Conservation (phyloP, 2,888 invertebrate genomes). For the Ecliptopera silaceata region DNA sequence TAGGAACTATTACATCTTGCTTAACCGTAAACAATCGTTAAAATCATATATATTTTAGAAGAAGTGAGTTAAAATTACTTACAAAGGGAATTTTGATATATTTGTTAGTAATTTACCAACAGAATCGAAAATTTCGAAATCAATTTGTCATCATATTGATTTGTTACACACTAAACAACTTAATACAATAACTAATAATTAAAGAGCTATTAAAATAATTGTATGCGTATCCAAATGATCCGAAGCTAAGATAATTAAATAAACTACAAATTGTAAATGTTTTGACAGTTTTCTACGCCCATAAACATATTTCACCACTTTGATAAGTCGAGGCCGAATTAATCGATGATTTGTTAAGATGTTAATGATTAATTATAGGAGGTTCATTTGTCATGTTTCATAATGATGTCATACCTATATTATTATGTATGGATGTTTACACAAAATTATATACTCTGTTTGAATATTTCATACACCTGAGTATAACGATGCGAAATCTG, state of each 20-base stretch:
- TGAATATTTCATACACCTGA: too few relatives aligned
- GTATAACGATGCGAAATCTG: too few relatives aligned
- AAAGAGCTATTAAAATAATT: constrained; percentile 15
- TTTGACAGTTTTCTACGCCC: constrained; percentile 21
- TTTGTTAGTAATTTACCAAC: neutral
- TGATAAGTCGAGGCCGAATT: constrained; percentile 7
- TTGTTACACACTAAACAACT: neutral
- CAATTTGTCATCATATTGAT: constrained; percentile 2
- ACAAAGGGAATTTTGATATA: neutral
- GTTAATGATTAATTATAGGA: constrained; percentile 10
- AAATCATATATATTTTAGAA: too few relatives aligned
- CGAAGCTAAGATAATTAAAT: constrained; percentile 4
- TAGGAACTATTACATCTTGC: too few relatives aligned
- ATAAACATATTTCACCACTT: constrained; percentile 15
- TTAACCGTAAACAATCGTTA: too few relatives aligned
- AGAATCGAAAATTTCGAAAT: neutral
- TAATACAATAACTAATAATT: constrained; percentile 8
- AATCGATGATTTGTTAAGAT: constrained; percentile 14
- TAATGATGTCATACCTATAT: neutral
- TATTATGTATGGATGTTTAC: too few relatives aligned
- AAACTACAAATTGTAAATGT: constrained; percentile 22
- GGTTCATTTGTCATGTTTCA: neutral
- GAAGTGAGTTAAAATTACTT: too few relatives aligned
- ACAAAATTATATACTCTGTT: too few relatives aligned
- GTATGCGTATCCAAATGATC: constrained; percentile 9